Base-by-base conservation (phyloP, 2,797 vertebrate genomes). In the Leptoclinus maculatus region DNA sequence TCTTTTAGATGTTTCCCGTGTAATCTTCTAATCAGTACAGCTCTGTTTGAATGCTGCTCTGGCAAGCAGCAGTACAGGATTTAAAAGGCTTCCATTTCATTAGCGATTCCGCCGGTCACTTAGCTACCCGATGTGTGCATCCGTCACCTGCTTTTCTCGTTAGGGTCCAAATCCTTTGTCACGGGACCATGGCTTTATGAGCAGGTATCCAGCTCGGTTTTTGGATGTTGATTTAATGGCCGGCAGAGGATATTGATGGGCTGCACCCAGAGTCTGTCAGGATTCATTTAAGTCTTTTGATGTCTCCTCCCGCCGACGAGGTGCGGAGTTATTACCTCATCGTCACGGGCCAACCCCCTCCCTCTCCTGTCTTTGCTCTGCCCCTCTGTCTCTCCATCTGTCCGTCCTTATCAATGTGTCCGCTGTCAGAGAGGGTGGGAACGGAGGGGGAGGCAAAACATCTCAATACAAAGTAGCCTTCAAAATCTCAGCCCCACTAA, bases 241-340 rank as follows among this genome's bases (percentile, higher is more conserved):
- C 53, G 2, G 47, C 38, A 4, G 68, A 67, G 66, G 82, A 86
- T 87, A 89, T 87, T 89, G 90, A 89, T 89, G 88, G 83, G 80
- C 73, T 78, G 83, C 32, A 79, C 34, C 63, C 67, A 73, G 72
- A 84, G 71, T 76, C 91, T 89, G 87, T 92, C 90, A 88, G 75
- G 76, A 90, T 90, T 86, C 14, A 92, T 92, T 93, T 89, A 77
- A 83, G 78, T 83, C 75, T 88, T 87, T 89, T 77, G 76, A 89
- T 84, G 80, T 78, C 79, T 83, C 66, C 65, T 73, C 80, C 66
- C 43, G 39, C 72, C 57, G 83, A 84, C 60, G 65, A 88, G 79
- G 72, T 83, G 76, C 80, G 64, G 80, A 85, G 79, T 89, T 90
- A 90, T 92, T 91, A 90, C 88, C 86, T 82, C 67, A 72, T 81